phyloP scores from a whole-genome alignment of 2,113 vertebrate species.

The Nibea albiflora region DNA sequence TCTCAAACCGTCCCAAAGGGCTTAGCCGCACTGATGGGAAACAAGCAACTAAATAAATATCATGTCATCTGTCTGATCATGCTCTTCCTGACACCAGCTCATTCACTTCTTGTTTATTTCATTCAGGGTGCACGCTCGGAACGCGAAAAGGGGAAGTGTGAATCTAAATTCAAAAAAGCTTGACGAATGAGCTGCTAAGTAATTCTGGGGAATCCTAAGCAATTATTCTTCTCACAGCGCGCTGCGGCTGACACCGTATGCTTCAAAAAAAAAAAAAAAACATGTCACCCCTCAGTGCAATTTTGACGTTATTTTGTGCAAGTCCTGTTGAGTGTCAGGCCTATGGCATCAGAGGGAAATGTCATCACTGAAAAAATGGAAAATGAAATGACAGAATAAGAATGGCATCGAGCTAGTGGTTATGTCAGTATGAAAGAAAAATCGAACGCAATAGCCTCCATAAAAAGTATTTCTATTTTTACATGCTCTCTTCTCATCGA shows the following conservation, averaged over 20 bases:
- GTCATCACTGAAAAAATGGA: constrained; percentile 13
- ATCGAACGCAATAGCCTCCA: neutral
- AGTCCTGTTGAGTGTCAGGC: constrained; percentile 27
- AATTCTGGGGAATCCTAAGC: constrained; percentile 20
- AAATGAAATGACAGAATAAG: constrained; percentile 20
- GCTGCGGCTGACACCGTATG: neutral
- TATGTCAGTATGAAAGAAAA: neutral
- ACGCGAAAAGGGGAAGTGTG: constrained; percentile 61
- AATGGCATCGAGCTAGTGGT: neutral
- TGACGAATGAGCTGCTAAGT: neutral
- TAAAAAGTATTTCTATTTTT: neutral
- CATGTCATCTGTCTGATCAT: constrained; percentile 70
- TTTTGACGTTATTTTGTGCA: constrained; percentile 10
- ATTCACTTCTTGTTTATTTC: constrained; percentile 81
- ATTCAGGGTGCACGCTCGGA: constrained; percentile 46
- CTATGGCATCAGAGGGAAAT: constrained; percentile 11
- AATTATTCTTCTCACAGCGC: neutral
- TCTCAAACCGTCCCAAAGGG: constrained; percentile 69
- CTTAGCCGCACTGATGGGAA: constrained; percentile 76
- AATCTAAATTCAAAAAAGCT: neutral
- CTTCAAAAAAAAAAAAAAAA: neutral
- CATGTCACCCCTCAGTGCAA: neutral
- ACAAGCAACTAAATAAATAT: constrained; percentile 83
- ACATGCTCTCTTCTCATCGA: neutral
- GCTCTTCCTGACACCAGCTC: constrained; percentile 78